phyloP scores from a whole-genome alignment of 2,797 vertebrate genomes.

The Onychomys arenicola region DNA sequence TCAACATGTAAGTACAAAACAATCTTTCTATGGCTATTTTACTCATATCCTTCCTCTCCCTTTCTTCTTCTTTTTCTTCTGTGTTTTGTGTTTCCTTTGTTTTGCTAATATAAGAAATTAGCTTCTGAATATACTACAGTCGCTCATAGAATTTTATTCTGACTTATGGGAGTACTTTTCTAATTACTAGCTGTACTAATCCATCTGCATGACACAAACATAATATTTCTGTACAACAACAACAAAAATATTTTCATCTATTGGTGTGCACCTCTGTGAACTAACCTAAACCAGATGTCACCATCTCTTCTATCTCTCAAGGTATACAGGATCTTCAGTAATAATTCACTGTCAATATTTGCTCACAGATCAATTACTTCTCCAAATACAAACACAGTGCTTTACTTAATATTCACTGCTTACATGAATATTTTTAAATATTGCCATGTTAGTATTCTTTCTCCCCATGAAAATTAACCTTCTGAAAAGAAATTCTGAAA shows the following conservation, averaged over 20 bases:
- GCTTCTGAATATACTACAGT: background rate
- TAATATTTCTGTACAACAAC: background rate
- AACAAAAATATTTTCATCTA: slow-evolving; percentile 12
- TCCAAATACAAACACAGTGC: background rate
- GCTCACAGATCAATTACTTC: background rate
- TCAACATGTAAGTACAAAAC: background rate
- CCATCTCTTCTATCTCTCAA: background rate
- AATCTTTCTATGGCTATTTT: background rate
- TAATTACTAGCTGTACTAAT: background rate
- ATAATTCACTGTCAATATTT: background rate
- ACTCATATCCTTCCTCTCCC: background rate
- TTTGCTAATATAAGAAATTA: background rate
- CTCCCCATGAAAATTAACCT: background rate
- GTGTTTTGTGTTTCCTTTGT: background rate
- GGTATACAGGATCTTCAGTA: background rate
- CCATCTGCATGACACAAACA: background rate
- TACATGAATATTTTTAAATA: background rate
- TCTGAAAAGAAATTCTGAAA: background rate
- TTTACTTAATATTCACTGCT: background rate
- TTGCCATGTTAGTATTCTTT: background rate
- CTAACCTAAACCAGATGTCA: background rate
- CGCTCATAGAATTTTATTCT: slow-evolving; percentile 14
- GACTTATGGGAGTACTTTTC: background rate
- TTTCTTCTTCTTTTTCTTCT: background rate
- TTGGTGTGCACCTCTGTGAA: background rate